Evolutionary conservation across 2,888 invertebrate species (phyloP).

Genomic region (Lypha dubia): DNA sequence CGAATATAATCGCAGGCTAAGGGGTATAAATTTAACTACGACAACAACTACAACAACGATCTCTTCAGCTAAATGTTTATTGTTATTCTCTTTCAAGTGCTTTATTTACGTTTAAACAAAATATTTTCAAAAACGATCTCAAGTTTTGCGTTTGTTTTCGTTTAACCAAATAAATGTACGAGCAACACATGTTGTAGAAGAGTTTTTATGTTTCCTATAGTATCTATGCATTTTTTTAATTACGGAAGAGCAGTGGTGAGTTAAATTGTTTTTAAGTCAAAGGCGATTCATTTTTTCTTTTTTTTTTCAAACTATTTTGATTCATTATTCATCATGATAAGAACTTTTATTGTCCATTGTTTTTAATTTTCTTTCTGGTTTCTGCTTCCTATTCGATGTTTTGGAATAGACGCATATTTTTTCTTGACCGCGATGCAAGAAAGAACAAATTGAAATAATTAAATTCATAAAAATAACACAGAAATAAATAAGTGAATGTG

Average conservation of each 20-base stretch:
- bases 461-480: too few species aligned
- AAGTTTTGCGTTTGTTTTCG: neutral
- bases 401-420: neutral
- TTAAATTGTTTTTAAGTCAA: slow-evolving; percentile 17
- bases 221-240: neutral
- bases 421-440: neutral
- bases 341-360: neutral
- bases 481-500: too few species aligned
- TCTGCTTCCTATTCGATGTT: neutral
- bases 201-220: slow-evolving; percentile 35
- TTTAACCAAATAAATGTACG: slow-evolving; percentile 9
- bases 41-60: too few species aligned
- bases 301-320: slow-evolving; percentile 19
- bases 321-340: neutral
- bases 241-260: slow-evolving; percentile 39
- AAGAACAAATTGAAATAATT: neutral
- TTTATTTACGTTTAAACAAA: neutral
- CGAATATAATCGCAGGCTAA: slow-evolving; percentile 29
- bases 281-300: neutral
- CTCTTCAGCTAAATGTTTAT: neutral
- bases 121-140: neutral
- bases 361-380: neutral
- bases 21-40: slow-evolving; percentile 52
- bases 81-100: slow-evolving; percentile 2
- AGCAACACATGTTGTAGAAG: slow-evolving; percentile 20